A percentile compares a stretch with the other conserved stretches of the same genome.
These are phyloP conservation scores for Sipha flava DNA, from an alignment of 1,140 invertebrate genomes.

Conservation along the genomic window DNA sequence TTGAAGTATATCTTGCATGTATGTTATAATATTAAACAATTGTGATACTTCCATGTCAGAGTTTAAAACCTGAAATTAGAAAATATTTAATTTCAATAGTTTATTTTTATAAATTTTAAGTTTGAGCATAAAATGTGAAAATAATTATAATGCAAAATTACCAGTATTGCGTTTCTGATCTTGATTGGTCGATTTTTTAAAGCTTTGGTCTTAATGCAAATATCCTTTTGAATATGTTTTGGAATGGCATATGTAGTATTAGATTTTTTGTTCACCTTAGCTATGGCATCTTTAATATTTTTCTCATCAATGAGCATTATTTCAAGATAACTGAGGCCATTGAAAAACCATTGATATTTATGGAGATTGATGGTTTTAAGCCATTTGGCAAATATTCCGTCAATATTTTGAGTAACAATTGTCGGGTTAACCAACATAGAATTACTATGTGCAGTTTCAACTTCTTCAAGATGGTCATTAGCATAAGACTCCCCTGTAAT, in stretches of 20 bases:
- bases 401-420: neutral
- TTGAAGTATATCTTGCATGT: neutral
- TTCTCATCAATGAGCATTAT: neutral
- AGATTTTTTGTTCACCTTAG: neutral
- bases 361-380: neutral
- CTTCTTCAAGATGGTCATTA: neutral
- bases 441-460: neutral
- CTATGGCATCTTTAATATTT: neutral
- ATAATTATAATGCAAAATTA: neutral
- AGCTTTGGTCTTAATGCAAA: neutral
- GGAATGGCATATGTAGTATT: too few relatives aligned
- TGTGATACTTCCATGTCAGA: neutral
- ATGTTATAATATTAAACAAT: neutral
- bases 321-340: neutral
- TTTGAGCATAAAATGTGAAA: neutral
- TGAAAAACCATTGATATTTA: neutral
- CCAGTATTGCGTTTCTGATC: neutral
- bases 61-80: neutral
- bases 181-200: neutral
- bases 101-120: too few relatives aligned
- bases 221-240: neutral
- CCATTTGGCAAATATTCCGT: neutral
- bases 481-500: neutral
- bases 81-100: too few relatives aligned
- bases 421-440: neutral